Evolutionary conservation across 2,113 vertebrate species (phyloP).

Genomic region (Willisornis vidua): DNA sequence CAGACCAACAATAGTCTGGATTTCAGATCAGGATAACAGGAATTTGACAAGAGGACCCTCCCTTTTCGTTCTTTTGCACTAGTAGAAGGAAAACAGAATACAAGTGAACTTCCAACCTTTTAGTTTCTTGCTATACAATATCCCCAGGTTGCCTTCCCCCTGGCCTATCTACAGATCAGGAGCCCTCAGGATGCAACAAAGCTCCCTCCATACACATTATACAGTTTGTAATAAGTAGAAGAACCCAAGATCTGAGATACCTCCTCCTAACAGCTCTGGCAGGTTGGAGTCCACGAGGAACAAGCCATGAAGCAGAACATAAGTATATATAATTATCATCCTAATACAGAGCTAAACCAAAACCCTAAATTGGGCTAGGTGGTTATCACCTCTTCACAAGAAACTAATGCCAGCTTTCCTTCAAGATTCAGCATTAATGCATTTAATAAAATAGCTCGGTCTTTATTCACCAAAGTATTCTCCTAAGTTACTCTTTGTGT

Average conservation of each 20-base stretch:
- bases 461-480: not conserved
- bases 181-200: not conserved
- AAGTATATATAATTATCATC: not conserved
- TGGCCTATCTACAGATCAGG: not conserved
- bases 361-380: not conserved
- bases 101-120: not conserved
- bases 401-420: not conserved
- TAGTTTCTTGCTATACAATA: not conserved
- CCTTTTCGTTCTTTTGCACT: not conserved
- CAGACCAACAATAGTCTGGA: not conserved
- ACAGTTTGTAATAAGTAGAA: not conserved
- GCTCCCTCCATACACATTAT: not conserved
- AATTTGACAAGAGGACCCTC: not conserved
- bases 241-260: not conserved
- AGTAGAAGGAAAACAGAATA: not conserved
- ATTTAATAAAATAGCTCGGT: not conserved
- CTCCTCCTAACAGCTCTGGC: not conserved
- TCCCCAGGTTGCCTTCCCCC: accelerated
- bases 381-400: not conserved
- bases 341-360: not conserved
- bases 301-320: not conserved
- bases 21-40: not conserved
- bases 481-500: not conserved
- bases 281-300: not conserved
- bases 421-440: not conserved